Evolutionary conservation across 2,888 invertebrate species (phyloP), one percentile per base, ranked within the genome.

Genomic region (Drosophila prolongata): DNA sequence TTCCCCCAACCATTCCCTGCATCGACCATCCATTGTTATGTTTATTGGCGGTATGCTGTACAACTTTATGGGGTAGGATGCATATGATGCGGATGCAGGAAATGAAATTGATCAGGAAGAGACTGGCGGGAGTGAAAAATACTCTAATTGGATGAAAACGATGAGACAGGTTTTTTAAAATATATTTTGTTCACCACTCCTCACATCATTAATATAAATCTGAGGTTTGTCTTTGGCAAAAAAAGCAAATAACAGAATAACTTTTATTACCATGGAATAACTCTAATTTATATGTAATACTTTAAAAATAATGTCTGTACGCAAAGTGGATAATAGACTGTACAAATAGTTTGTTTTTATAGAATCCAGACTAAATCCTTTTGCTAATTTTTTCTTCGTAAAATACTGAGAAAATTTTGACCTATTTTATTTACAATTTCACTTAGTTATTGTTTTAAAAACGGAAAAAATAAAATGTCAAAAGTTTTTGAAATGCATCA

Each of bases 1-100:
- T 24, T 24, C 24, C 24, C 46, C 37, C 37, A 27, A 46, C 64
- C 37, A 19, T 11, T 46, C 37, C 37, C 49, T 34, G 38, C 35
- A 27, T 35, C 19, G 46, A 16, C 53, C 56, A 27, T 75, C 54
- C 50, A 59, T 75, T 69, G 74, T 70, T 75, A 61, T 69, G 56
- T 61, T 75, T 74, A 74, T 75, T 70, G 76, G 66, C 70, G 66
- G 54, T 71, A 55, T 46, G 40, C 55, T 43, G 5, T 42, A 73
- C 35, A 55, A 49, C 66, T 74, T 74, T 71, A 73, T 71, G 67
- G 65, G 67, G 49, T 40, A 43, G 50, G 44, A 46, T 70, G 55
- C 50, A 52, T 46, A 40, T 30, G 50, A 56, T 74, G 55, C 27
- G 46, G 43, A 40, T 40, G 66, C 55, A 37, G 74, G 50, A 56